Evolutionary conservation across 2,113 vertebrate species (phyloP).

Genomic region (Falcunculus frontatus): DNA sequence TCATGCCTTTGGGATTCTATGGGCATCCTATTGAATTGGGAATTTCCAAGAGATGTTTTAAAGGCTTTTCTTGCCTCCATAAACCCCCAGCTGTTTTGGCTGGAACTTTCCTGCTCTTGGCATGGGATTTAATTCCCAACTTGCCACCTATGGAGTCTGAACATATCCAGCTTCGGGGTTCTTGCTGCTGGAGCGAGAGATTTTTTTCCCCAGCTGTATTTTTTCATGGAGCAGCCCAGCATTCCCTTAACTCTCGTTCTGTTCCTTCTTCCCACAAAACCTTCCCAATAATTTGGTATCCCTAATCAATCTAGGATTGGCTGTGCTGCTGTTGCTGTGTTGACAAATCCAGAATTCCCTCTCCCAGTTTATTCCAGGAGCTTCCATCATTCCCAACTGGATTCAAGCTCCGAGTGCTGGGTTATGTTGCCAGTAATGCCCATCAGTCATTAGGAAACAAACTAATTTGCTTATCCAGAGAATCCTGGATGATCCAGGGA

Average conservation of each 20-base stretch:
- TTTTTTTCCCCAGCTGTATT: not conserved
- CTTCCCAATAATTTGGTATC: not conserved
- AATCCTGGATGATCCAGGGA: not conserved
- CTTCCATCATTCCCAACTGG: not conserved
- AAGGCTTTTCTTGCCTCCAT: not conserved
- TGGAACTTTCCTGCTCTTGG: not conserved
- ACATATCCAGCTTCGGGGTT: not conserved
- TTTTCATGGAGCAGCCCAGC: not conserved
- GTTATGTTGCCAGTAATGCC: not conserved
- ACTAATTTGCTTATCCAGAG: not conserved
- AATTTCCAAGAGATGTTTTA: not conserved
- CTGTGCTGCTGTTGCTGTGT: not conserved
- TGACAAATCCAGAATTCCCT: not conserved
- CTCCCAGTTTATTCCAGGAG: not conserved
- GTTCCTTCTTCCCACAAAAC: not conserved
- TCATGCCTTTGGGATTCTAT: not conserved
- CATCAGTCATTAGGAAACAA: not conserved
- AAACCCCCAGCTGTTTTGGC: slow-evolving; percentile 11
- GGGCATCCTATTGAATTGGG: not conserved
- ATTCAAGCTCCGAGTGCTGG: not conserved
- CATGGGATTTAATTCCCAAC: not conserved
- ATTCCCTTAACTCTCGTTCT: not conserved
- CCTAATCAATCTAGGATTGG: not conserved
- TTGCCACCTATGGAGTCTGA: not conserved
- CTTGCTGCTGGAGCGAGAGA: not conserved